Evolutionary conservation across 2,797 vertebrate genomes (phyloP).

Genomic region (Enteromius thamalakanensis): DNA sequence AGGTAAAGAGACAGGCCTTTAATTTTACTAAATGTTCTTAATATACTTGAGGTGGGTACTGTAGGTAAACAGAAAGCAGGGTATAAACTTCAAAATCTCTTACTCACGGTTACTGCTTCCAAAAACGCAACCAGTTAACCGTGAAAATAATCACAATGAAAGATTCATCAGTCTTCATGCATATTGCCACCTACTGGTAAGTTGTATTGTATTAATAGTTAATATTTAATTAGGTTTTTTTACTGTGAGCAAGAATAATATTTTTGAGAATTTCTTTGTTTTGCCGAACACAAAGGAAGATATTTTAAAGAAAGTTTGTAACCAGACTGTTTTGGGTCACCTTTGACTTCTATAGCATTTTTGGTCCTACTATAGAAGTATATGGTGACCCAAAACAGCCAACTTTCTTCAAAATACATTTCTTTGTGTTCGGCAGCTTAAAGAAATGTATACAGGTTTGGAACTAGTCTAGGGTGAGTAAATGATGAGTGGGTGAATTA

Average conservation of each 20-base stretch:
- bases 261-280: no score
- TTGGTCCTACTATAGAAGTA: no score
- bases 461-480: no score
- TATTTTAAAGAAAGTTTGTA: no score
- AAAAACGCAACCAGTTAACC: neutral
- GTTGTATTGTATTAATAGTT: neutral
- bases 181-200: neutral
- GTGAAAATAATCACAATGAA: neutral
- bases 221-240: neutral
- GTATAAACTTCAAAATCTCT: neutral
- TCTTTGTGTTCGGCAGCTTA: no score
- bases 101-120: neutral
- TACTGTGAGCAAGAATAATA: neutral
- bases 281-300: no score
- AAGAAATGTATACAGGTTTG: no score
- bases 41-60: neutral
- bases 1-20: conserved; percentile 2
- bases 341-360: no score
- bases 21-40: conserved; percentile 5
- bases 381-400: no score
- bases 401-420: no score
- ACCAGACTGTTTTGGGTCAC: no score
- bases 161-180: neutral
- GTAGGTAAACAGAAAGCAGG: neutral
- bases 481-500: no score